phyloP scores from a whole-genome alignment of 2,888 invertebrate genomes.

The Trichogramma evanescens region DNA sequence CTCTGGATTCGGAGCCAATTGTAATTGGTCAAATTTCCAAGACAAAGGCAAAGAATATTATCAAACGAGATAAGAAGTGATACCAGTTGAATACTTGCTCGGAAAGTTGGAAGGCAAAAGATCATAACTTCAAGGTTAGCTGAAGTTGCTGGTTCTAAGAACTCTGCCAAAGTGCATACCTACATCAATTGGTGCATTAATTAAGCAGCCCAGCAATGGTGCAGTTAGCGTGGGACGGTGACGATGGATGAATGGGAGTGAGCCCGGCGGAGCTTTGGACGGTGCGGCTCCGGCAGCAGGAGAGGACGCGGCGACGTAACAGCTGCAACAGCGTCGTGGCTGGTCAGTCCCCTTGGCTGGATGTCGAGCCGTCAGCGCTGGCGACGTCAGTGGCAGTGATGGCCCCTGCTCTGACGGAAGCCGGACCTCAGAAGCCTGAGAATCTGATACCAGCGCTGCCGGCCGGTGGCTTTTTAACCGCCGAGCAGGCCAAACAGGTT shows the following conservation, averaged over 20 bases:
- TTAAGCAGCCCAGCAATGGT: constrained; percentile 1
- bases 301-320: constrained; percentile 30
- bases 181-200: too few relatives aligned
- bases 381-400: constrained; percentile 62
- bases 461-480: constrained; percentile 43
- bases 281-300: constrained; percentile 27
- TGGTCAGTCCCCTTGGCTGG: constrained; percentile 42
- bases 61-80: too few relatives aligned
- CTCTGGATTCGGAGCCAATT: too few relatives aligned
- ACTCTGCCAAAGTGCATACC: too few relatives aligned
- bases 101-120: too few relatives aligned
- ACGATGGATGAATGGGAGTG: constrained; percentile 47
- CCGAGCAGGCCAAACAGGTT: constrained; percentile 43
- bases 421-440: constrained; percentile 48
- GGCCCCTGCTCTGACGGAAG: constrained; percentile 90
- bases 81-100: too few relatives aligned
- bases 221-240: constrained; percentile 13
- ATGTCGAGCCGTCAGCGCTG: constrained; percentile 46
- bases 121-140: not conserved
- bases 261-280: constrained; percentile 38
- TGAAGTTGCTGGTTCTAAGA: not conserved
- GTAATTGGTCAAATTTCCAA: too few relatives aligned
- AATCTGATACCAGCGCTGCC: constrained; percentile 43
- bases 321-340: constrained; percentile 28
- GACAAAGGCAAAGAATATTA: too few relatives aligned